These are phyloP conservation scores for Aricia artaxerxes DNA, from an alignment of 2,888 invertebrate species.

Conservation along the genomic window DNA sequence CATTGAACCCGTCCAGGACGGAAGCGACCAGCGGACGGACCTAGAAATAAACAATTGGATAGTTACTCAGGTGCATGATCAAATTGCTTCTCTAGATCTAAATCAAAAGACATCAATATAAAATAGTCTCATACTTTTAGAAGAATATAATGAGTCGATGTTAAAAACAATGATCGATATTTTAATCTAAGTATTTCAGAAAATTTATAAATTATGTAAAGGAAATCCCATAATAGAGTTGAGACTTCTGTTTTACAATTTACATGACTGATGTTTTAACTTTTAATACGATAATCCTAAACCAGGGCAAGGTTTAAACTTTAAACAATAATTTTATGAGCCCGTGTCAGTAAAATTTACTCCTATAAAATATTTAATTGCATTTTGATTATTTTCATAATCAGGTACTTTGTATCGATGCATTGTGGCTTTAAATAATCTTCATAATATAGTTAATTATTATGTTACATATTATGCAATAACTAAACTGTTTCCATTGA, in stretches of 20 bases:
- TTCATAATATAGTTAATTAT: neutral
- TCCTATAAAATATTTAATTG: neutral
- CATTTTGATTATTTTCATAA: neutral
- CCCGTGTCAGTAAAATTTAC: neutral
- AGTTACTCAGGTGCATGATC: neutral
- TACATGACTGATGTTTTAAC: neutral
- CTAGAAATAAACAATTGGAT: constrained; percentile 46
- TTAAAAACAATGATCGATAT: neutral
- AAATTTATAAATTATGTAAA: neutral
- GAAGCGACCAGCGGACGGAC: constrained; percentile 95
- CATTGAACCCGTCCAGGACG: constrained; percentile 98
- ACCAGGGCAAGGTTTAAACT: constrained; percentile 20
- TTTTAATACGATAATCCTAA: constrained; percentile 22
- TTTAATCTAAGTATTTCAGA: neutral
- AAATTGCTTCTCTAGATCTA: neutral
- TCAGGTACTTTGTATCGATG: neutral
- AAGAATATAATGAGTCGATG: neutral
- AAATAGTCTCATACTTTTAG: neutral
- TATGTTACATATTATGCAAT: neutral
- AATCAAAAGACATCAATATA: neutral
- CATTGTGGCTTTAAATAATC: neutral
- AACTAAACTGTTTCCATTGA: neutral
- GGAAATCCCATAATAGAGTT: too few relatives aligned
- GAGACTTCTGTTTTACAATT: too few relatives aligned
- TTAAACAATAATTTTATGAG: neutral